Conservation (phyloP, 2,113 vertebrate genomes). For the Phoenicopterus ruber region DNA sequence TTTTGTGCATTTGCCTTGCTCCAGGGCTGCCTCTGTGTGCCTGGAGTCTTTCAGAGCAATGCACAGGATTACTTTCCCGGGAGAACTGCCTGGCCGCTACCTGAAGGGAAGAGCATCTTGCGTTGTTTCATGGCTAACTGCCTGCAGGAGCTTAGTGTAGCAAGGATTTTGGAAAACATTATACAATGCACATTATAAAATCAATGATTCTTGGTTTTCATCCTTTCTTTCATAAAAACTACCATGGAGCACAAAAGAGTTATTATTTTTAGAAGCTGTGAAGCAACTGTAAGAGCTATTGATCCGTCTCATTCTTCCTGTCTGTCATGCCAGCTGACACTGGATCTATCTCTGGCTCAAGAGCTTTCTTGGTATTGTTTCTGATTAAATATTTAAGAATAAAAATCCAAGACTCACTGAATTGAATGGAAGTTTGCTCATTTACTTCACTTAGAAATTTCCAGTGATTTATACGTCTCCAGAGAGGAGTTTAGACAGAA, state of each 20-base stretch:
- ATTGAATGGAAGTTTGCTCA: not conserved
- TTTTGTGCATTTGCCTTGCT: not conserved
- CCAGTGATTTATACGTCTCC: not conserved
- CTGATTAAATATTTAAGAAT: not conserved
- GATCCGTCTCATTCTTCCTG: not conserved
- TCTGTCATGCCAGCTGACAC: not conserved
- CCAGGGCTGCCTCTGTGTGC: not conserved
- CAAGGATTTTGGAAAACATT: not conserved
- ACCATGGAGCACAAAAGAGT: rapidly evolving
- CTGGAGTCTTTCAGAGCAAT: not conserved
- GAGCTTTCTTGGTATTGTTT: not conserved
- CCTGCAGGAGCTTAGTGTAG: not conserved
- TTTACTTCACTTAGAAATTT: not conserved
- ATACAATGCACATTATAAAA: not conserved
- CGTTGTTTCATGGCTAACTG: not conserved
- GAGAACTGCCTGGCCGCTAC: not conserved
- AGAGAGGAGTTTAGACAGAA: not conserved
- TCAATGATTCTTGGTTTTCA: not conserved
- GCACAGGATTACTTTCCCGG: not conserved
- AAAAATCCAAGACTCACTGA: not conserved
- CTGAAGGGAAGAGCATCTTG: not conserved
- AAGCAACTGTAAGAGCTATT: not conserved
- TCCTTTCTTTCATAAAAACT: not conserved
- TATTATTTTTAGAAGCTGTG: not conserved
- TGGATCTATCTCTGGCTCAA: not conserved